Evolutionary conservation across 1,140 invertebrate genomes (phyloP).

Genomic region (Caenorhabditis briggsae): DNA sequence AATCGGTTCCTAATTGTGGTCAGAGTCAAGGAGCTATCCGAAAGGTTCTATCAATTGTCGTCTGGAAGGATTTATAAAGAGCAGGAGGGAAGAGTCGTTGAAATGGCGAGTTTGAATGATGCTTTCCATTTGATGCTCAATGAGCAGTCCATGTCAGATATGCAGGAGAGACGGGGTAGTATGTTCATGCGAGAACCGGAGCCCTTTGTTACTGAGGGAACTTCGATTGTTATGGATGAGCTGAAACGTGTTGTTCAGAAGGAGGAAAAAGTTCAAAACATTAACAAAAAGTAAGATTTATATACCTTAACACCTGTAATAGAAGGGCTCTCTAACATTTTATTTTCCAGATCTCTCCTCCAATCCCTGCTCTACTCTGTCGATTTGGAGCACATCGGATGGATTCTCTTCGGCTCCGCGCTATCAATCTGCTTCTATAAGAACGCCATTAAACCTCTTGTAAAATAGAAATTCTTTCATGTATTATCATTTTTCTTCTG

Average conservation of each 20-base stretch:
- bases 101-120: conserved; percentile 19
- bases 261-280: background rate
- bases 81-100: background rate
- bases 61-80: conserved; percentile 16
- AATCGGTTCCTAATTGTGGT: conserved; percentile 22
- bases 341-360: background rate
- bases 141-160: conserved; percentile 1
- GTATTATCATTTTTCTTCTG: background rate
- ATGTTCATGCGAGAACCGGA: conserved; percentile 31
- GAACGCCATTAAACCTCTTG: conserved; percentile 13
- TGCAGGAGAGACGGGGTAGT: background rate
- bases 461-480: background rate
- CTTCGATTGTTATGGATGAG: background rate
- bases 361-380: background rate
- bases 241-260: background rate
- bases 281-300: too few relatives aligned
- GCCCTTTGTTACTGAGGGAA: background rate
- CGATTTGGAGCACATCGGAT: conserved; percentile 2
- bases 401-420: background rate
- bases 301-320: too few relatives aligned
- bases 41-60: conserved; percentile 12
- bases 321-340: too few relatives aligned
- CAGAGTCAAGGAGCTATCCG: background rate
- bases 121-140: background rate
- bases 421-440: background rate